phyloP scores from a whole-genome alignment of 2,797 vertebrate species.

The Malacoraja senta region DNA sequence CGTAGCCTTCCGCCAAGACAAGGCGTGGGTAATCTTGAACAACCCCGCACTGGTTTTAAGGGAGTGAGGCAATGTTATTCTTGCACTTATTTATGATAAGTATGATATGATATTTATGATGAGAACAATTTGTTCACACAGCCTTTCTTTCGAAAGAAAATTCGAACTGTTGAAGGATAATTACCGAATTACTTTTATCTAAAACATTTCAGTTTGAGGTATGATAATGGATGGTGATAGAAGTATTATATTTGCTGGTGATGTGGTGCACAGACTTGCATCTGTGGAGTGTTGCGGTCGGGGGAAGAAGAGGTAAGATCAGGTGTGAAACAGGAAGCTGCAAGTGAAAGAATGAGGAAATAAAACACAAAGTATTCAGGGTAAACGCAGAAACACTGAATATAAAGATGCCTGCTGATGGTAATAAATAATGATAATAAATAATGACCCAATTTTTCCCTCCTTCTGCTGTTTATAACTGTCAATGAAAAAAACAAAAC shows the following conservation, averaged over 20 bases:
- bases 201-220: not conserved
- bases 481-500: no score
- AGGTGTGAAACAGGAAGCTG: not conserved
- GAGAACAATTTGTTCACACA: not conserved
- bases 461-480: not conserved
- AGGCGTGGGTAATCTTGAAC: not conserved
- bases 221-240: not conserved
- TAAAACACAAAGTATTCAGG: not conserved
- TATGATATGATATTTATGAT: no score
- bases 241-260: constrained; percentile 6
- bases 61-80: not conserved
- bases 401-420: not conserved
- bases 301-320: not conserved
- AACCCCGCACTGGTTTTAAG: not conserved
- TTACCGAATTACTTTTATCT: not conserved
- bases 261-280: not conserved
- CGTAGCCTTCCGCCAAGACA: not conserved
- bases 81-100: not conserved
- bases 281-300: not conserved
- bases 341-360: not conserved
- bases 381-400: not conserved
- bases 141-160: not conserved
- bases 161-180: not conserved
- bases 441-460: not conserved
- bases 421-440: not conserved